phyloP scores from a whole-genome alignment of 2,113 vertebrate species.

The Rana temporaria region DNA sequence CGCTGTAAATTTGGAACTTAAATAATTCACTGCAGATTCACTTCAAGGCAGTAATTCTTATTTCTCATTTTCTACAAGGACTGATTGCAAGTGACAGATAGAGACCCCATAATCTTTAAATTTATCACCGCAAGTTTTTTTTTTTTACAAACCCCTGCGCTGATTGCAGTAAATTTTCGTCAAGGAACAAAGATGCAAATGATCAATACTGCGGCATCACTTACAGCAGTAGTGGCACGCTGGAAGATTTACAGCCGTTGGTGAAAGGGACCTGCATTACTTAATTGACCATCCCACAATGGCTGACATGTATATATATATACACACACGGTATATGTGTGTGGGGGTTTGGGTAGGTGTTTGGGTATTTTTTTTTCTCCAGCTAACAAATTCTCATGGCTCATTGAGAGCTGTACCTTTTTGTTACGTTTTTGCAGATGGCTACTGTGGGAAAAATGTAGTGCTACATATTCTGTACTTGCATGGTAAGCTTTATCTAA shows the following conservation, averaged over 20 bases:
- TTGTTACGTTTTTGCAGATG: conserved; percentile 2
- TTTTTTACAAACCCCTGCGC: conserved; percentile 48
- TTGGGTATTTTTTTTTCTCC: conserved; percentile 37
- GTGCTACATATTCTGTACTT: too few relatives aligned
- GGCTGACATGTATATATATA: conserved; percentile 25
- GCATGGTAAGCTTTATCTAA: too few relatives aligned
- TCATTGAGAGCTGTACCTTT: conserved; percentile 21
- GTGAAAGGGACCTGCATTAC: conserved; percentile 53
- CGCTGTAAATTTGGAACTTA: conserved; percentile 50
- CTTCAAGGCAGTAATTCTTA: conserved; percentile 59
- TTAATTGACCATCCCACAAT: conserved; percentile 62
- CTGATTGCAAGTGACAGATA: conserved; percentile 58
- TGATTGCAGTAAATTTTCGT: conserved; percentile 54
- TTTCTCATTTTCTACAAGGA: conserved; percentile 64
- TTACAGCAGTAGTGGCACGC: conserved; percentile 60
- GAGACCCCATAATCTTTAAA: background rate
- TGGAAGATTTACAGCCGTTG: conserved; percentile 61
- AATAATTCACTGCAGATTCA: conserved; percentile 51
- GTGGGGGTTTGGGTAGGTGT: conserved; percentile 8
- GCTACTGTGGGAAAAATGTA: background rate
- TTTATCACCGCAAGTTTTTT: conserved; percentile 54
- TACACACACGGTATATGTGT: background rate
- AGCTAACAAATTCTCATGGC: conserved; percentile 49
- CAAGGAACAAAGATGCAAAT: conserved; percentile 58
- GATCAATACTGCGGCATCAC: conserved; percentile 63